Evolutionary conservation across 2,797 vertebrate species (phyloP), one percentile per base, ranked within the genome.

Genomic region (Sebastes dallii): DNA sequence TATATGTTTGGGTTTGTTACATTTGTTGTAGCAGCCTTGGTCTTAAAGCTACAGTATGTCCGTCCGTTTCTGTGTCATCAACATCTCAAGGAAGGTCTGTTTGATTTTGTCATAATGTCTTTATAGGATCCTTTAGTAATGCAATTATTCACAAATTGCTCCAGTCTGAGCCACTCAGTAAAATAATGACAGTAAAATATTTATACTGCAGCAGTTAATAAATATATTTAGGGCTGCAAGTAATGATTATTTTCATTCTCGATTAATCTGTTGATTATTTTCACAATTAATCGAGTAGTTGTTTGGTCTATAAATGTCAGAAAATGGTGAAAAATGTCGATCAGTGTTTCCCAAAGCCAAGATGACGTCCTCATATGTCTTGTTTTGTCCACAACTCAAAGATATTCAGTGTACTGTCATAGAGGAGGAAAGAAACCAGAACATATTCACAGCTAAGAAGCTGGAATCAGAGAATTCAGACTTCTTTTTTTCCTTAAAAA

Each of bases 351-450:
- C 34, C 34, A 36, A 36, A 1, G 10, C 34, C 10, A 12, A 36
- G 10, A 12, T 36, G 34, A 36, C 1, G 0, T 36, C 10, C 0
- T 36, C 10, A 36, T 0, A 36, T 36, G 34, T 36, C 0, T 36
- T 12, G 10, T 2, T 36, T 36, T 36, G 34, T 36, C 11, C 34
- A 36, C 34, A 36, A 36, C 34, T 36, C 0, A 36, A 12, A 36
- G 34, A 36, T 36, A 36, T 36, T 36, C 34, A 36, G 34, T 36
- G 12, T 36, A 36, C 34, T 36, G 34, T 36, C 11, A 36, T 36
- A 2, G 34, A 36, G 34, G 34, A 36, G 0, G 1, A 36, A 36
- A 12, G 34, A 36, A 36, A 36, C 34, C 34, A 12, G 11, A 36
- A 36, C 4, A 36, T 36, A 12, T 36, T 36, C 34, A 36, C 34